phyloP scores from a whole-genome alignment of 1,140 invertebrate species.

The Pogonus chalceus region DNA sequence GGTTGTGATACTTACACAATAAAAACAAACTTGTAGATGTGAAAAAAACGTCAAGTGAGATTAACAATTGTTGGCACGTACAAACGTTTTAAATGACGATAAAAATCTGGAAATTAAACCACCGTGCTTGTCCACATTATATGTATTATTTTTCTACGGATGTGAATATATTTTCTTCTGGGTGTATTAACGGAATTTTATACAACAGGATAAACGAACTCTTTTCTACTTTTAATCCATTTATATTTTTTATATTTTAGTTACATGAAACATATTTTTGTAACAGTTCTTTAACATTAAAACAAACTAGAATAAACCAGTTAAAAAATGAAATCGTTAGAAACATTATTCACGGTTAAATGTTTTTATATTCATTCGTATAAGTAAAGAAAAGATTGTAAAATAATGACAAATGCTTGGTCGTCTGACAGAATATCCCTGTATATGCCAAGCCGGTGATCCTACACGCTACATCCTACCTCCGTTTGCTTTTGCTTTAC shows the following conservation, averaged over 20 bases:
- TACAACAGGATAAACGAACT: too few relatives aligned
- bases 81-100: background rate
- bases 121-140: too few relatives aligned
- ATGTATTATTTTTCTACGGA: too few relatives aligned
- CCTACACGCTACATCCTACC: too few relatives aligned
- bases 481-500: background rate
- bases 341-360: background rate
- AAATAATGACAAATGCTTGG: slow-evolving; percentile 3
- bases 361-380: background rate
- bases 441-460: background rate
- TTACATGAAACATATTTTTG: too few relatives aligned
- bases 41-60: background rate
- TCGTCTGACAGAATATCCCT: background rate
- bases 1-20: background rate
- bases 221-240: too few relatives aligned
- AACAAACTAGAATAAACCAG: too few relatives aligned
- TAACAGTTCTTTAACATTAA: too few relatives aligned
- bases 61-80: background rate
- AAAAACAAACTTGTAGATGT: background rate
- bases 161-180: too few relatives aligned
- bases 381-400: background rate
- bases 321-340: too few relatives aligned
- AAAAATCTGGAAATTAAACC: background rate
- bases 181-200: too few relatives aligned
- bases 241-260: too few relatives aligned